phyloP scores from a whole-genome alignment of 2,888 invertebrate species.

The Atrina japonica region DNA sequence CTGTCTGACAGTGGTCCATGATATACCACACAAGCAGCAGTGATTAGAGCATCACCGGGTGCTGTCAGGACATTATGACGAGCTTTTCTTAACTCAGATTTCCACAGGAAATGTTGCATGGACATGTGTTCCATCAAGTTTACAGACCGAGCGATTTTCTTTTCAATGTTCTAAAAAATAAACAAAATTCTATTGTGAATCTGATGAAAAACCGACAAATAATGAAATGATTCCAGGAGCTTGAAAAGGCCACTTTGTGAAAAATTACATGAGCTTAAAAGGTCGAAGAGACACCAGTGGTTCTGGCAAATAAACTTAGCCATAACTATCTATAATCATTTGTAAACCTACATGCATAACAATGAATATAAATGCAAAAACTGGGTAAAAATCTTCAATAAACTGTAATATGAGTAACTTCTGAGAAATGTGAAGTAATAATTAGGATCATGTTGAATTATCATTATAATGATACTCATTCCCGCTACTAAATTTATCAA shows the following conservation, averaged over 20 bases:
- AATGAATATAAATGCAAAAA: no score
- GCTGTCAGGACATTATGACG: constrained; percentile 70
- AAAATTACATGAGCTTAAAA: no score
- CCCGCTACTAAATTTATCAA: no score
- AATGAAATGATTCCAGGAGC: not conserved
- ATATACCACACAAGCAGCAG: constrained; percentile 76
- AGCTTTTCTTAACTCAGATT: constrained; percentile 72
- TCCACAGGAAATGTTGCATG: constrained; percentile 77
- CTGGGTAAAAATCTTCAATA: no score
- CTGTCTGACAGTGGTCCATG: constrained; percentile 77
- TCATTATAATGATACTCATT: no score
- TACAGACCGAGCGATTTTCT: constrained; percentile 72
- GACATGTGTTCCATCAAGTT: constrained; percentile 78
- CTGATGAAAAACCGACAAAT: not conserved
- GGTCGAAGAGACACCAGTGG: no score
- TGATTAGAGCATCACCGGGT: constrained; percentile 77
- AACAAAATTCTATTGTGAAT: not conserved
- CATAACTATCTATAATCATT: no score
- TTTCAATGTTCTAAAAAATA: constrained; percentile 71
- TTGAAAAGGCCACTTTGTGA: not conserved
- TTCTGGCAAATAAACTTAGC: no score
- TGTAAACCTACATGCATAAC: no score
- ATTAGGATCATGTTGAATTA: no score
- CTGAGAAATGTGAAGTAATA: no score
- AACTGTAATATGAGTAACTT: no score